Evolutionary conservation across 2,888 invertebrate species (phyloP), one percentile per base, ranked within the genome.

Genomic region (Yponomeuta cagnagella): DNA sequence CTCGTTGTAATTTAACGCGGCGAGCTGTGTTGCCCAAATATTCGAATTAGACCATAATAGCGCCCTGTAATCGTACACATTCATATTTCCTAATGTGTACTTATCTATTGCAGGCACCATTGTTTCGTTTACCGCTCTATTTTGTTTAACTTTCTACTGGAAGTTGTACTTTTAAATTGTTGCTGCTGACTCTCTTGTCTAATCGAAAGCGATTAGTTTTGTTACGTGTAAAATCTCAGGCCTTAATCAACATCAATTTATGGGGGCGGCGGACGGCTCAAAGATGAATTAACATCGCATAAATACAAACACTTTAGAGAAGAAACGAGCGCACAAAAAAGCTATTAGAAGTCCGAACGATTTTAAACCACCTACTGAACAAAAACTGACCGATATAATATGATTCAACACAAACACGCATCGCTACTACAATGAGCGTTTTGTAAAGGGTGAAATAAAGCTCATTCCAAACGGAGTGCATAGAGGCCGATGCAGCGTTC

Each of bases 381-480:
- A 88, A 86, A 86, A 86, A 83, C 77, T 73, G 74, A 74, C 30
- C 79, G 79, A 78, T 82, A 78, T 82, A 58, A 58, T 80, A 81
- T 77, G 79, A 79, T 78, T 79, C 79, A 80, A 82, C 81, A 82
- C 82, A 82, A 80, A 84, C 78, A 82, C 30, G 65, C 65, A 31
- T 65, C 52, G 52, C 52, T 58, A 58, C 52, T 58, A 64, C 10
- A 64, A 64, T 64, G 64, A 64, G 31, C 64, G 30, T 58, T 43
- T 86, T 85, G 84, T 82, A 87, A 86, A 87, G 88, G 87, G 86
- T 88, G 85, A 83, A 87, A 86, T 86, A 86, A 88, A 84, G 82
- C 84, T 80, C 87, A 86, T 88, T 84, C 85, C 85, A 83, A 85
- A 86, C 82, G 10, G 63, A 70, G 15, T 64, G 23, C 68, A 71